Percentiles rank a stretch among this genome's conserved stretches.
phyloP scores from a whole-genome alignment of 2,888 invertebrate species.

The Lasioglossum morio region DNA sequence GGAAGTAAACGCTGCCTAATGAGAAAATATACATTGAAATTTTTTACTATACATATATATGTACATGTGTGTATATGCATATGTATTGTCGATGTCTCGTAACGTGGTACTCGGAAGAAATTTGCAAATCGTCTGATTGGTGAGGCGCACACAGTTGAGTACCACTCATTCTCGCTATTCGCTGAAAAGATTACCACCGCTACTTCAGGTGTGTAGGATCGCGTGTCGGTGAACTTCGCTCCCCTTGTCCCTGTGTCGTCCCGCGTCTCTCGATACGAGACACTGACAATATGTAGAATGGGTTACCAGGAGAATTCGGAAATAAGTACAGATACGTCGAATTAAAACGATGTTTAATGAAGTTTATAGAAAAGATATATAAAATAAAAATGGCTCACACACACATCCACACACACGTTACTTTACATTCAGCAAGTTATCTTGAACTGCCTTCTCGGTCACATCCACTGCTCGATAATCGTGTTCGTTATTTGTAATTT shows the following conservation, averaged over 20 bases:
- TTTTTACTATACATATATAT: conserved; percentile 60
- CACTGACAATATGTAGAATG: background rate
- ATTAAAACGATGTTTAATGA: background rate
- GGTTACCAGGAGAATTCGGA: background rate
- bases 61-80: conserved; percentile 25
- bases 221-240: background rate
- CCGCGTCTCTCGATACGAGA: background rate
- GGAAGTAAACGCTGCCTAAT: conserved; percentile 69
- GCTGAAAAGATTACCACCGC: background rate
- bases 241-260: background rate
- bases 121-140: background rate
- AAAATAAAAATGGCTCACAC: background rate
- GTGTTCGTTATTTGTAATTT: background rate
- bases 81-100: background rate
- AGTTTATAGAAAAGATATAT: background rate
- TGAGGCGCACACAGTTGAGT: background rate
- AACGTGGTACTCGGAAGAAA: background rate
- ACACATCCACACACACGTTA: background rate
- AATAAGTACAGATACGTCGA: background rate
- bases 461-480: background rate
- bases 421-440: background rate
- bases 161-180: background rate
- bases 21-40: conserved; percentile 59
- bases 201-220: background rate
- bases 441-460: background rate